These are phyloP conservation scores for Leptosomus discolor DNA, from an alignment of 2,113 vertebrate species.

Conservation along the genomic window DNA sequence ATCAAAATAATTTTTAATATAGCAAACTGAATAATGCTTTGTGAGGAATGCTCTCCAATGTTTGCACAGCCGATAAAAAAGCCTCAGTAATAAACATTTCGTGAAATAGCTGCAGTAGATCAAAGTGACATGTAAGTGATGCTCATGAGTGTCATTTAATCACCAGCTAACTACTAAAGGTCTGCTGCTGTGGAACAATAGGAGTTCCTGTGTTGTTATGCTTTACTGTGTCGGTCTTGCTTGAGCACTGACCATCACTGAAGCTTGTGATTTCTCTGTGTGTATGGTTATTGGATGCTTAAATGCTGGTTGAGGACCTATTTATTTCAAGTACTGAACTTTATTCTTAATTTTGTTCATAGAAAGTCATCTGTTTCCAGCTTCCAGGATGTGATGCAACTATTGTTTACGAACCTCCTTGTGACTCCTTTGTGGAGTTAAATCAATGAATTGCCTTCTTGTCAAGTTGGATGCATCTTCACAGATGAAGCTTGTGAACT, in stretches of 20 bases:
- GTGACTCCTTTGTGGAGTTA: background rate
- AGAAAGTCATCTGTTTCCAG: background rate
- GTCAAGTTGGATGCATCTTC: background rate
- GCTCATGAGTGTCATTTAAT: slow-evolving; percentile 33
- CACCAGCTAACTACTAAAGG: background rate
- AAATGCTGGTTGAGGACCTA: background rate
- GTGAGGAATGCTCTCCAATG: background rate
- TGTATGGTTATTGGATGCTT: background rate
- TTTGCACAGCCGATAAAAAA: slow-evolving; percentile 13
- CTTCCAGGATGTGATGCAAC: background rate
- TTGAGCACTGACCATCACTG: background rate
- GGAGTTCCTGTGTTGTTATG: background rate
- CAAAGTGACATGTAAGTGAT: slow-evolving; percentile 32
- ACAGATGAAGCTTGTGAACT: background rate
- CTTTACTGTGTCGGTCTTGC: background rate
- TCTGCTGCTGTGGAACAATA: background rate
- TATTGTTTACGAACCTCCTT: background rate
- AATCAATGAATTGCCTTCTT: background rate
- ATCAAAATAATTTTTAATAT: slow-evolving; percentile 29
- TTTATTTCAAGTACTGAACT: background rate
- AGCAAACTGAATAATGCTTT: background rate
- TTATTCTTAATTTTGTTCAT: background rate
- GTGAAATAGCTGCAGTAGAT: slow-evolving; percentile 25
- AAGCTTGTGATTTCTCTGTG: background rate
- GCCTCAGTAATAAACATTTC: background rate